Evolutionary conservation across 2,113 vertebrate genomes (phyloP).

Genomic region (Ochotona princeps): DNA sequence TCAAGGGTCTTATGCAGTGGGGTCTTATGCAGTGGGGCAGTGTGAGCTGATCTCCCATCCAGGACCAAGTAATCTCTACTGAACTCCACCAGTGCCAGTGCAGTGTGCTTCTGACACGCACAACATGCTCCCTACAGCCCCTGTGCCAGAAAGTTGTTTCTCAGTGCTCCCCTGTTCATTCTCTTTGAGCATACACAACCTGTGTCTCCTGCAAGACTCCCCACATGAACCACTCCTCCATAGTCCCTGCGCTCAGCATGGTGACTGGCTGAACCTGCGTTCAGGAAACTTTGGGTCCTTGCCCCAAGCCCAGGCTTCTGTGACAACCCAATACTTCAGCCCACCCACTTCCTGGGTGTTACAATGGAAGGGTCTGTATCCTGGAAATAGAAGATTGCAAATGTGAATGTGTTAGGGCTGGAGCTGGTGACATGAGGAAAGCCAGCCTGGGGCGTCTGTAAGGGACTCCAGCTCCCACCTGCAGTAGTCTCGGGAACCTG

Average conservation of each 20-base stretch:
- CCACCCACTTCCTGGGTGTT: background rate
- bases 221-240: background rate
- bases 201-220: background rate
- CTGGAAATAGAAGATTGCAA: rapidly evolving
- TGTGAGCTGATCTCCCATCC: background rate
- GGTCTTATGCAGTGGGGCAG: rapidly evolving
- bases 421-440: background rate
- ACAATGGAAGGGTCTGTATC: background rate
- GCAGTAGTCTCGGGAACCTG: background rate
- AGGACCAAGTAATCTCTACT: background rate
- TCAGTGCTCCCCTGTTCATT: background rate
- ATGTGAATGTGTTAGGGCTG: rapidly evolving
- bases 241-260: no score
- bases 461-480: background rate
- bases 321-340: background rate
- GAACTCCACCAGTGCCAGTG: background rate
- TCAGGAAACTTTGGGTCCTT: background rate
- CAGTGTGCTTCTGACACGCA: no score
- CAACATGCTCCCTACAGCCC: background rate
- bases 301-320: background rate
- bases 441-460: background rate
- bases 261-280: rapidly evolving
- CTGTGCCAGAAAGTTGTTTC: background rate
- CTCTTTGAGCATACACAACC: background rate
- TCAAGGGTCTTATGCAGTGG: rapidly evolving